Percentiles rank a stretch among this genome's conserved stretches.
Evolutionary conservation across 2,888 invertebrate genomes (phyloP).

Genomic region (Drosophila conformis): DNA sequence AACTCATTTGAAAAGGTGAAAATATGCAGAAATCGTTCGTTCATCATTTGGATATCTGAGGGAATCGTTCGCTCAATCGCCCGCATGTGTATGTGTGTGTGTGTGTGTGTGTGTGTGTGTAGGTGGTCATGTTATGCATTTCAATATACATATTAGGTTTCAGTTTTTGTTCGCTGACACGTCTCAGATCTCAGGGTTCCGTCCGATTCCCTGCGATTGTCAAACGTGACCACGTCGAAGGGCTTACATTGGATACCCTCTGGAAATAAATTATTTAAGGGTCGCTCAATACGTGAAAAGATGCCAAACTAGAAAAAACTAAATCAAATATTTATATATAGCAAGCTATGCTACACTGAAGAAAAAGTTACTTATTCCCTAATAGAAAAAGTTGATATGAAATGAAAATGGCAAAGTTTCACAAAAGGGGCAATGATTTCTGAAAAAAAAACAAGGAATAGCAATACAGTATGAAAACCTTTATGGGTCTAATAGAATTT

Average conservation of each 20-base stretch:
- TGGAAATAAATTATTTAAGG: neutral
- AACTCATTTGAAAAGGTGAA: slow-evolving; percentile 45
- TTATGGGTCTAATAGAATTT: neutral
- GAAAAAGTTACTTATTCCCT: neutral
- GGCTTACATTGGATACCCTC: neutral
- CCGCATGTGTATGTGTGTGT: neutral
- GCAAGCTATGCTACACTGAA: neutral
- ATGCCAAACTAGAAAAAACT: neutral
- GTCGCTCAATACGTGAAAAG: neutral
- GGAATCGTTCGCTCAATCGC: neutral
- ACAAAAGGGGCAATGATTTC: neutral
- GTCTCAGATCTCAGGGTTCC: slow-evolving; percentile 40
- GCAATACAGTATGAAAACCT: too few species aligned
- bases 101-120: slow-evolving; percentile 19
- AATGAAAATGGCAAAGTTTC: neutral
- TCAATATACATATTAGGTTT: slow-evolving; percentile 42
- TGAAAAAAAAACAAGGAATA: neutral
- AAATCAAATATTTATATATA: neutral
- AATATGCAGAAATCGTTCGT: slow-evolving; percentile 61
- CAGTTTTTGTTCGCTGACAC: slow-evolving; percentile 23
- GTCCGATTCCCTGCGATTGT: slow-evolving; percentile 12
- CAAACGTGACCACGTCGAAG: slow-evolving; percentile 31
- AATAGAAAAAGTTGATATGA: neutral
- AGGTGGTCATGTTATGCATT: slow-evolving; percentile 57
- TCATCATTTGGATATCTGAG: slow-evolving; percentile 1